A percentile compares a stretch with the other conserved stretches of the same genome.
phyloP scores from a whole-genome alignment of 2,888 invertebrate genomes.

The Watsonalla cultraria region DNA sequence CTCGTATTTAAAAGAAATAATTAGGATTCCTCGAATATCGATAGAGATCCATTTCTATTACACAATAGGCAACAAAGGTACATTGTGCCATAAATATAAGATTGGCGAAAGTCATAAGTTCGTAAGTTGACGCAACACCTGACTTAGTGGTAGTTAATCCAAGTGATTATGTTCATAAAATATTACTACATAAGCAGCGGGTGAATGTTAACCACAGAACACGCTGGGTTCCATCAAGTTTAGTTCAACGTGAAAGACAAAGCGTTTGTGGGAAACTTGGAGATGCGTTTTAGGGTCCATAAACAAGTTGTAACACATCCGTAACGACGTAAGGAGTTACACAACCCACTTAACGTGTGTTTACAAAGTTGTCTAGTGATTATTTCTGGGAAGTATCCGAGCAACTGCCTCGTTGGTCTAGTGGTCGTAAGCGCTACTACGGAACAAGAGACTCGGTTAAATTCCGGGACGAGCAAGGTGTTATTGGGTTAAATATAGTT shows the following conservation, averaged over 20 bases:
- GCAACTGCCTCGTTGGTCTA: too few relatives aligned
- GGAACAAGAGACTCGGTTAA: too few relatives aligned
- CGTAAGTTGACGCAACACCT: too few relatives aligned
- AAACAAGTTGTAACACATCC: slow-evolving; percentile 38
- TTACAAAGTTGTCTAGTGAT: slow-evolving; percentile 10
- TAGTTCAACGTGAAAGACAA: slow-evolving; percentile 33
- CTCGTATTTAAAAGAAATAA: too few relatives aligned
- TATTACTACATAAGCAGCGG: background rate
- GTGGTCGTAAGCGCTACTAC: too few relatives aligned
- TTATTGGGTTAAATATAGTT: too few relatives aligned
- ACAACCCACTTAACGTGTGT: slow-evolving; percentile 26
- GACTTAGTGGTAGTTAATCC: background rate
- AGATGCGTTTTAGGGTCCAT: slow-evolving; percentile 44
- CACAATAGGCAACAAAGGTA: too few relatives aligned
- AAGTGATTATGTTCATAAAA: background rate
- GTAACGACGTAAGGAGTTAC: slow-evolving; percentile 33
- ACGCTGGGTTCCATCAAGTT: slow-evolving; percentile 21
- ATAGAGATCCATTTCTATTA: too few relatives aligned
- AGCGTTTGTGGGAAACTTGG: slow-evolving; percentile 28
- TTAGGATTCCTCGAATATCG: too few relatives aligned
- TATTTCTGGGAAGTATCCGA: background rate
- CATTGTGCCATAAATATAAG: too few relatives aligned
- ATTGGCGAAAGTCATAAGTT: too few relatives aligned
- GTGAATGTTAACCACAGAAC: slow-evolving; percentile 18
- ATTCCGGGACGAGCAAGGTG: too few relatives aligned